These are phyloP conservation scores for Tragulus kanchil DNA, from an alignment of 2,113 vertebrate genomes.

Conservation along the genomic window DNA sequence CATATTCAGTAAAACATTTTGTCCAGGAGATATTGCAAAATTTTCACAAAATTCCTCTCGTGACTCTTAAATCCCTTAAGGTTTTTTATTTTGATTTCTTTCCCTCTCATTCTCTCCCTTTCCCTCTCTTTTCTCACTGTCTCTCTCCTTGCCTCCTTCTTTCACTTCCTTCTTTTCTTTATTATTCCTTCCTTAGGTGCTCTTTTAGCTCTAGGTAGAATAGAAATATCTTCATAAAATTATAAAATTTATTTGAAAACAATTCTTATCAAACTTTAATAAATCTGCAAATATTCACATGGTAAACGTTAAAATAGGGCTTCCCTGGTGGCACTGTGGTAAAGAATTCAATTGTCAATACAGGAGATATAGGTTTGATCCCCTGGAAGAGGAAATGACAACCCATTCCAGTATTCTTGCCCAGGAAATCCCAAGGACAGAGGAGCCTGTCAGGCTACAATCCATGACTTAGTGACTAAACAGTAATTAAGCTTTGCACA, in stretches of 20 bases:
- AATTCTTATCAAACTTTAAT: background rate
- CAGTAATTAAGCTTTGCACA: background rate
- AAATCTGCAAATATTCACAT: background rate
- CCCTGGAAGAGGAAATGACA: background rate
- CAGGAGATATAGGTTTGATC: background rate
- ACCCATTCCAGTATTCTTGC: background rate
- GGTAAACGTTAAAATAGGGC: background rate
- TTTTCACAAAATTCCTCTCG: background rate
- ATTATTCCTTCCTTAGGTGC: background rate
- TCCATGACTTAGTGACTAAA: background rate
- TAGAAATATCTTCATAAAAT: background rate
- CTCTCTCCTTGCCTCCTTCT: too few relatives aligned
- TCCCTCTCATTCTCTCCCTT: fast-evolving
- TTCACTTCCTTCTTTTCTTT: too few relatives aligned
- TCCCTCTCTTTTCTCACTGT: too few relatives aligned
- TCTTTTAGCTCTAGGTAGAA: background rate
- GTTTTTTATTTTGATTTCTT: fast-evolving
- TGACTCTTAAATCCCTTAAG: background rate
- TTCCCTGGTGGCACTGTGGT: too few relatives aligned
- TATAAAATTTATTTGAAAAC: background rate
- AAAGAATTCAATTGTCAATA: background rate
- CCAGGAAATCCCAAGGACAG: background rate
- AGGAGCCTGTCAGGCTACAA: background rate
- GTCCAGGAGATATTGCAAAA: background rate
- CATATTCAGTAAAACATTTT: background rate